Percentiles rank a stretch among this genome's conserved stretches.
Conservation (phyloP, 2,113 vertebrate genomes). For the Harpagus bidentatus region DNA sequence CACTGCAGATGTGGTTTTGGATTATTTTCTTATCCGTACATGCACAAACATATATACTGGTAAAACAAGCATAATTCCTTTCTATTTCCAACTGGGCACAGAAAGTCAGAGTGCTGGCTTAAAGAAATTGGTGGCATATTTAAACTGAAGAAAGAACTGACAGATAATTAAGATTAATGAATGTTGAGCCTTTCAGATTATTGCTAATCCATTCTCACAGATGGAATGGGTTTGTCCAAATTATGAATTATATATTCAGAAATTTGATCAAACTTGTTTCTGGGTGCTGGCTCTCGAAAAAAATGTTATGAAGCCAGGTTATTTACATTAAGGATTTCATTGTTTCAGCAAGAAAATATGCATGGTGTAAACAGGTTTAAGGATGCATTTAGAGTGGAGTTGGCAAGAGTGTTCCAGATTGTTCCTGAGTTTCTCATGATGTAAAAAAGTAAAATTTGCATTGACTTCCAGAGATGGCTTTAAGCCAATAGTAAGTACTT, state of each 20-base stretch:
- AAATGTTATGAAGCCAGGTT: background rate
- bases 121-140: background rate
- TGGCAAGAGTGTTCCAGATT: background rate
- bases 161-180: background rate
- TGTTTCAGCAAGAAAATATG: background rate
- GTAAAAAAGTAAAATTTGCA: background rate
- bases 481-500: background rate
- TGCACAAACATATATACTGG: background rate
- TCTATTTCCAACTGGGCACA: background rate
- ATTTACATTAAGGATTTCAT: background rate
- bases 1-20: background rate
- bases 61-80: background rate
- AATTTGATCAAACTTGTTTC: background rate
- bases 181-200: background rate
- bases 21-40: background rate
- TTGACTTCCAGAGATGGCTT: background rate
- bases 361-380: background rate
- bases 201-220: background rate
- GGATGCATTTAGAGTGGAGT: background rate
- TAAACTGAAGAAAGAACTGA: background rate
- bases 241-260: background rate
- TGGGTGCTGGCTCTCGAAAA: background rate
- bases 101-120: background rate
- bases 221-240: background rate
- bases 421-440: background rate